These are phyloP conservation scores for Semicossyphus pulcher DNA, from an alignment of 2,113 vertebrate genomes.

Conservation along the genomic window DNA sequence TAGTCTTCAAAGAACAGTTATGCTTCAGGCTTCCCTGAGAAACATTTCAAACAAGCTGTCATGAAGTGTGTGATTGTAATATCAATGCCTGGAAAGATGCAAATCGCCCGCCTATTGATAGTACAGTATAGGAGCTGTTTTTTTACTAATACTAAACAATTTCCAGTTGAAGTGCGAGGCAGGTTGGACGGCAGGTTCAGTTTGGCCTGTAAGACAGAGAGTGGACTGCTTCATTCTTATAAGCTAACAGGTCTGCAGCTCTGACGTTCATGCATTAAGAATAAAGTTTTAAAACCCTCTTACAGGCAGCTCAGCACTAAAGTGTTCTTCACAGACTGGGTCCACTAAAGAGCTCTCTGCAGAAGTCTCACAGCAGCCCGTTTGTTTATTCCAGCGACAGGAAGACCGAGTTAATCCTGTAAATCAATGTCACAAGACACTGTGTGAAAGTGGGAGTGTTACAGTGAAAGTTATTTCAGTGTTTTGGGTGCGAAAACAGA, in stretches of 20 bases:
- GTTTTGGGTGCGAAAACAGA: background rate
- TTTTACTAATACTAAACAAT: constrained; percentile 11
- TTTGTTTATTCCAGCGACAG: background rate
- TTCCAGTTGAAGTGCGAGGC: background rate
- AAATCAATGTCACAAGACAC: background rate
- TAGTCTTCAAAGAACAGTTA: constrained; percentile 74
- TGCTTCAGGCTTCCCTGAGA: constrained; percentile 68
- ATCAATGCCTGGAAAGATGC: constrained; percentile 58
- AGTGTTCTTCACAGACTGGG: background rate
- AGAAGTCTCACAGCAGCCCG: background rate
- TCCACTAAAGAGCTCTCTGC: background rate
- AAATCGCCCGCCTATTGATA: background rate
- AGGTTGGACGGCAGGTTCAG: no score
- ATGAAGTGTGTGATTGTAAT: constrained; percentile 67
- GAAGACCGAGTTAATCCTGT: background rate
- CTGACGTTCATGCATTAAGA: background rate
- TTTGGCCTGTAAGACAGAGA: background rate
- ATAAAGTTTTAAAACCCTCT: background rate
- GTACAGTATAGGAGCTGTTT: constrained; percentile 26
- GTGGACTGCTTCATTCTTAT: constrained; percentile 3
- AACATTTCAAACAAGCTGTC: constrained; percentile 57
- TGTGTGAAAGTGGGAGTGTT: background rate
- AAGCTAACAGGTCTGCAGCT: background rate
- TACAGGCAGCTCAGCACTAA: background rate
- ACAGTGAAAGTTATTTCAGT: background rate